Evolutionary conservation across 2,888 invertebrate species (phyloP).

Genomic region (Eupithecia insigniata): DNA sequence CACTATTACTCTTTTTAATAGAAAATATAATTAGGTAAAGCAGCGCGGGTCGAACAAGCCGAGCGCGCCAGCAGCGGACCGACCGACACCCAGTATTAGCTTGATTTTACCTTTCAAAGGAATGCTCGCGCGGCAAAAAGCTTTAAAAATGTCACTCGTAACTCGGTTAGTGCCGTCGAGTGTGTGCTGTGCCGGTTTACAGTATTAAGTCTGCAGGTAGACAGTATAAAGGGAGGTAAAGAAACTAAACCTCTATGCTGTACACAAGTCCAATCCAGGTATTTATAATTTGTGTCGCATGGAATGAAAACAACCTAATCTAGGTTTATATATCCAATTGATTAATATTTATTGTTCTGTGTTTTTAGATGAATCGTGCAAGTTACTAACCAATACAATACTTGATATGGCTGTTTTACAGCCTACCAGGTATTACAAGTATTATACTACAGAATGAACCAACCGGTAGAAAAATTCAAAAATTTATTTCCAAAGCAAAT

Average conservation of each 20-base stretch:
- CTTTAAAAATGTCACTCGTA: conserved; percentile 78
- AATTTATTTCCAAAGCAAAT: too few species aligned
- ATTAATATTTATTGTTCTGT: too few species aligned
- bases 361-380: too few species aligned
- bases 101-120: conserved; percentile 73
- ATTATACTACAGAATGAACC: neutral
- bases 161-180: conserved; percentile 50
- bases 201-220: neutral
- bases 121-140: conserved; percentile 71
- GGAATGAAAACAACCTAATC: too few species aligned
- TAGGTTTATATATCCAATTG: too few species aligned
- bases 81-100: conserved; percentile 69
- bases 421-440: neutral
- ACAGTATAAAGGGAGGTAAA: too few species aligned
- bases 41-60: neutral
- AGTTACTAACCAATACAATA: too few species aligned
- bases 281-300: neutral
- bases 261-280: neutral
- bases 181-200: neutral
- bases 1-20: conserved; percentile 52
- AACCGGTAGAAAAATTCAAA: neutral
- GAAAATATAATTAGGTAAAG: conserved; percentile 40
- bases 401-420: too few species aligned
- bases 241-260: neutral
- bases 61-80: conserved; percentile 34